phyloP scores from a whole-genome alignment of 2,888 invertebrate genomes.

The Bombyx huttoni region DNA sequence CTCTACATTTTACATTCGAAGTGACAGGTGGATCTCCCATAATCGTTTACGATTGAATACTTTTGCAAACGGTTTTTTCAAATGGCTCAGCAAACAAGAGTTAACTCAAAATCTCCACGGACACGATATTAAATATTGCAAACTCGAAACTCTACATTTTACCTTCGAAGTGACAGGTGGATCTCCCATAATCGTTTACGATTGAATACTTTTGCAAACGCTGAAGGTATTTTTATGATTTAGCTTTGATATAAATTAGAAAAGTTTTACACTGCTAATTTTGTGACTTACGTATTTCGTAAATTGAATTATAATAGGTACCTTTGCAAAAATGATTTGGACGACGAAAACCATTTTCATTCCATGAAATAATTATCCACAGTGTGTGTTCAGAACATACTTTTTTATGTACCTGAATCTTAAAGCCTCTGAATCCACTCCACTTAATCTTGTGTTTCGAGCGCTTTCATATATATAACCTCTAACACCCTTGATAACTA shows the following conservation, averaged over 20 bases:
- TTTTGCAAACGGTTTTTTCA: conserved; percentile 2
- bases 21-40: conserved; percentile 31
- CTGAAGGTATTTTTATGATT: conserved; percentile 22
- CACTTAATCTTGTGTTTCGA: too few relatives aligned
- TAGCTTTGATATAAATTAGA: conserved; percentile 11
- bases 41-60: conserved; percentile 30
- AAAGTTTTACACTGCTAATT: conserved; percentile 2
- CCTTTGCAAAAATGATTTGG: too few relatives aligned
- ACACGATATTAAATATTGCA: neutral
- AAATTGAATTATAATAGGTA: neutral
- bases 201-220: conserved; percentile 20
- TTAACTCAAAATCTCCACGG: neutral
- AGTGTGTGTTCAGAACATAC: too few relatives aligned
- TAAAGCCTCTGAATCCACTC: too few relatives aligned
- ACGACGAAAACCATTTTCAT: too few relatives aligned
- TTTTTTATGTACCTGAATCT: too few relatives aligned
- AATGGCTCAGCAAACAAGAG: too few relatives aligned
- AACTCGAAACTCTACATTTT: conserved; percentile 12
- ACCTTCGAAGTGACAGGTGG: conserved; percentile 28
- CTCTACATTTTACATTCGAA: conserved; percentile 16
- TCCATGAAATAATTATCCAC: too few relatives aligned
- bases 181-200: conserved; percentile 30
- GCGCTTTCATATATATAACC: too few relatives aligned
- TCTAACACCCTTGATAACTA: too few relatives aligned
- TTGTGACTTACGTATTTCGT: conserved; percentile 6